Conservation (phyloP, 2,797 vertebrate species). For the Alectoris magna region DNA sequence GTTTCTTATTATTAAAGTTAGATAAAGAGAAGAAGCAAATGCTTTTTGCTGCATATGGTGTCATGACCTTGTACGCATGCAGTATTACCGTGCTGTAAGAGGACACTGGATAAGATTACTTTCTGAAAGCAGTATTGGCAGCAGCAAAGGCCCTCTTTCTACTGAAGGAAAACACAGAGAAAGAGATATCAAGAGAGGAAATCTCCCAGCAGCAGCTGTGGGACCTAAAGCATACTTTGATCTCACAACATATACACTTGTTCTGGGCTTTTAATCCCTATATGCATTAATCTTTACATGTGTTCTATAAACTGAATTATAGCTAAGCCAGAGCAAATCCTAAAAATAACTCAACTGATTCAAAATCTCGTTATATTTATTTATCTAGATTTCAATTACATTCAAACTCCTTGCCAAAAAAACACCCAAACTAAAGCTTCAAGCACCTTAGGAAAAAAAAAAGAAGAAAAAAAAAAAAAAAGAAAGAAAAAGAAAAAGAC, state of each 20-base stretch:
- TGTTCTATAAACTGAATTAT: not conserved
- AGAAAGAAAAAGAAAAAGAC: not conserved
- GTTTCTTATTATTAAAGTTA: not conserved
- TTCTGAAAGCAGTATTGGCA: not conserved
- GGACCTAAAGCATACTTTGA: not conserved
- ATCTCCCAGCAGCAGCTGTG: not conserved
- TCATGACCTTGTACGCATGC: not conserved
- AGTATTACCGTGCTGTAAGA: not conserved
- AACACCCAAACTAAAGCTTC: not conserved
- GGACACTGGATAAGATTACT: not conserved
- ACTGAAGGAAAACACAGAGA: not conserved
- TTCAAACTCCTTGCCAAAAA: not conserved
- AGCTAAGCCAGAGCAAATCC: not conserved
- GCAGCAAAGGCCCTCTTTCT: not conserved
- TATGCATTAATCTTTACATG: not conserved
- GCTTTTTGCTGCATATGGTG: not conserved
- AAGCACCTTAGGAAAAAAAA: not conserved
- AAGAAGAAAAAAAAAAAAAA: no score
- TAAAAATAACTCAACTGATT: not conserved
- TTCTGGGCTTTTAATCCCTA: not conserved
- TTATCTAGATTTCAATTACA: not conserved
- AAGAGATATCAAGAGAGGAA: not conserved
- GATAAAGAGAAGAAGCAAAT: not conserved
- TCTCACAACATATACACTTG: not conserved
- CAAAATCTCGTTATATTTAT: not conserved